Evolutionary conservation across 2,113 vertebrate genomes (phyloP).

Genomic region (Petromus typicus): DNA sequence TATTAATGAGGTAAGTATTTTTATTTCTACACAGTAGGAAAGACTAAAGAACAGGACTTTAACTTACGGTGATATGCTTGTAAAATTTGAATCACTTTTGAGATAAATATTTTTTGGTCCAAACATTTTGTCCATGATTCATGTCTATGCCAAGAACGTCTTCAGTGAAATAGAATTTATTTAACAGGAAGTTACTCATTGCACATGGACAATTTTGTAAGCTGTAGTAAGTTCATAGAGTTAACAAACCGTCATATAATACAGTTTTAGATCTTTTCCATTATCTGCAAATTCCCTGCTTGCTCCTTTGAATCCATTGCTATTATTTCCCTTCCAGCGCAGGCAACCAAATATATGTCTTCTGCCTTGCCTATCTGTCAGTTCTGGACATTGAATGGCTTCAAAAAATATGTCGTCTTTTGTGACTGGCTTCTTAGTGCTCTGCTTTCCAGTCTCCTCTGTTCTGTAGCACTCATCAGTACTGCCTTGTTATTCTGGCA

Average conservation of each 20-base stretch:
- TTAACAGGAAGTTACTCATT: background rate
- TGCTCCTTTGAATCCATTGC: background rate
- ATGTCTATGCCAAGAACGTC: background rate
- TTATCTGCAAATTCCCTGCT: background rate
- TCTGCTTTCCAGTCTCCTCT: background rate
- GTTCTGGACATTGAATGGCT: background rate
- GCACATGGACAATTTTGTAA: background rate
- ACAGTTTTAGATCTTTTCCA: background rate
- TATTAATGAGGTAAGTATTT: background rate
- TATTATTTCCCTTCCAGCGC: background rate
- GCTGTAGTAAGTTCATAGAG: background rate
- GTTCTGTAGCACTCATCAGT: background rate
- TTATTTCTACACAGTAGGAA: background rate
- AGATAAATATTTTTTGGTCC: slow-evolving; percentile 32
- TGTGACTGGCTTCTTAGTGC: background rate
- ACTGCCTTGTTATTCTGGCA: background rate
- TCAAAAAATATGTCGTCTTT: background rate
- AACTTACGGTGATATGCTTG: background rate
- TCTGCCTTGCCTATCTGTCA: background rate
- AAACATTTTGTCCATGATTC: background rate
- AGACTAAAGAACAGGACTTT: background rate
- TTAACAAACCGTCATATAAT: background rate
- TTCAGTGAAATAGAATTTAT: background rate
- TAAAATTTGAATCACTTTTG: background rate
- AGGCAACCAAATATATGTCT: background rate